A percentile compares a stretch with the other conserved stretches of the same genome.
phyloP scores from a whole-genome alignment of 1,140 invertebrate genomes.

The Drosophila grimshawi region DNA sequence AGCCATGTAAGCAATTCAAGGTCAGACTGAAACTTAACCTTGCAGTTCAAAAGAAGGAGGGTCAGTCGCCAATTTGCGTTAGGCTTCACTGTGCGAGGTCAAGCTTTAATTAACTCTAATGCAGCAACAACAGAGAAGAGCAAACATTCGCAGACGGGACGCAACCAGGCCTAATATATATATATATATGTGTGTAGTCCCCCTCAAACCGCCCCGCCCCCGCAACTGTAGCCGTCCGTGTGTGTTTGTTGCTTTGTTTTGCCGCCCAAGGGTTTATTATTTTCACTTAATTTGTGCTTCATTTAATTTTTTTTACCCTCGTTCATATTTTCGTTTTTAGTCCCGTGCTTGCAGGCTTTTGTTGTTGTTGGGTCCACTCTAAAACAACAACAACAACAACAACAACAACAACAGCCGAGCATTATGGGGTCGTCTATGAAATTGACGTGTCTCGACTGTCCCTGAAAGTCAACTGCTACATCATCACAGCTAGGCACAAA shows the following conservation, averaged over 20 bases:
- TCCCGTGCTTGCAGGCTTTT: background rate
- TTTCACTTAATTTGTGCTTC: constrained; percentile 78
- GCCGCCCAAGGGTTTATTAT: constrained; percentile 67
- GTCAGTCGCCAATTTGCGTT: background rate
- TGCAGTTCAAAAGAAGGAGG: too few relatives aligned
- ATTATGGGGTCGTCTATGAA: constrained; percentile 48
- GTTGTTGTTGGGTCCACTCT: constrained; percentile 15
- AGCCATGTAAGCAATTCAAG: too few relatives aligned
- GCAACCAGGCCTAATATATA: constrained; percentile 43
- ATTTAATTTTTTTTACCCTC: constrained; percentile 40
- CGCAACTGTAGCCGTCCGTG: background rate
- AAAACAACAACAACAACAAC: constrained; percentile 1
- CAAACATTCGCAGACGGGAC: constrained; percentile 5
- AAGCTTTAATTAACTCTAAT: constrained; percentile 76
- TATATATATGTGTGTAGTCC: constrained; percentile 25
- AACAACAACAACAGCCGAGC: background rate
- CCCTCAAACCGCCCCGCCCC: background rate
- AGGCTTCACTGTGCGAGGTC: constrained; percentile 46
- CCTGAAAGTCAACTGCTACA: constrained; percentile 69
- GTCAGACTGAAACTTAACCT: too few relatives aligned
- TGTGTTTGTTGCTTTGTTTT: constrained; percentile 19
- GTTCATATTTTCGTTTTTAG: constrained; percentile 5
- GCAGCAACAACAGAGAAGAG: constrained; percentile 18
- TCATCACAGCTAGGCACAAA: constrained; percentile 69
- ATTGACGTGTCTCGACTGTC: constrained; percentile 56